Conservation (phyloP, 2,797 vertebrate genomes). For the Crenichthys baileyi region DNA sequence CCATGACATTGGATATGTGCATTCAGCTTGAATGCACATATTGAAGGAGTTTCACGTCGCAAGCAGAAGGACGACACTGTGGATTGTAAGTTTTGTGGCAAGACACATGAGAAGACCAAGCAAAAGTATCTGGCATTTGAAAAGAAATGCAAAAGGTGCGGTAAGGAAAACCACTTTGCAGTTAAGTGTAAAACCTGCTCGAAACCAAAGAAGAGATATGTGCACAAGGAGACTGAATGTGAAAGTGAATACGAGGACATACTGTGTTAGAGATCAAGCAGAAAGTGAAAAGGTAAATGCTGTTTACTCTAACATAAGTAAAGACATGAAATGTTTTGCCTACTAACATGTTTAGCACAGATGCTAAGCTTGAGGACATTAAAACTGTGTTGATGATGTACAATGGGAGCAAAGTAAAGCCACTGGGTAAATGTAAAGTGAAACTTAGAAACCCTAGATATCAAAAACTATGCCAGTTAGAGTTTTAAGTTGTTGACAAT, state of each 20-base stretch:
- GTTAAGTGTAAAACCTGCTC: background rate
- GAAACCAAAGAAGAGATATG: background rate
- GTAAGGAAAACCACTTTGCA: constrained; percentile 38
- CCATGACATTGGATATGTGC: constrained; percentile 29
- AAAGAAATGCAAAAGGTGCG: constrained; percentile 21
- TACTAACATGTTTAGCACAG: background rate
- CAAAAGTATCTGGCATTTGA: constrained; percentile 14
- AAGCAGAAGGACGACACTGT: background rate
- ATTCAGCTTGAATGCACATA: constrained; percentile 27
- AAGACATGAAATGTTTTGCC: background rate
- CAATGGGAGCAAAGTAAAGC: background rate
- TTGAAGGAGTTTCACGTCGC: accelerated
- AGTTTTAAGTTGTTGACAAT: background rate
- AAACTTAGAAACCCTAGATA: background rate
- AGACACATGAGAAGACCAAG: constrained; percentile 26
- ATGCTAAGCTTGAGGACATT: background rate
- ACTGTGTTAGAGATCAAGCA: too few species aligned
- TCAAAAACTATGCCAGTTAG: background rate
- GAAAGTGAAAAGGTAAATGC: too few species aligned
- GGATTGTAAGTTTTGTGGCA: constrained; percentile 17
- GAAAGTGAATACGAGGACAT: too few species aligned
- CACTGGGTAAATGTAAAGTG: background rate
- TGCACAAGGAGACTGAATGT: background rate
- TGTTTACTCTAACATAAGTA: too few species aligned
- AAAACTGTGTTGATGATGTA: background rate